phyloP scores from a whole-genome alignment of 2,113 vertebrate species.

The Pongo pygmaeus region DNA sequence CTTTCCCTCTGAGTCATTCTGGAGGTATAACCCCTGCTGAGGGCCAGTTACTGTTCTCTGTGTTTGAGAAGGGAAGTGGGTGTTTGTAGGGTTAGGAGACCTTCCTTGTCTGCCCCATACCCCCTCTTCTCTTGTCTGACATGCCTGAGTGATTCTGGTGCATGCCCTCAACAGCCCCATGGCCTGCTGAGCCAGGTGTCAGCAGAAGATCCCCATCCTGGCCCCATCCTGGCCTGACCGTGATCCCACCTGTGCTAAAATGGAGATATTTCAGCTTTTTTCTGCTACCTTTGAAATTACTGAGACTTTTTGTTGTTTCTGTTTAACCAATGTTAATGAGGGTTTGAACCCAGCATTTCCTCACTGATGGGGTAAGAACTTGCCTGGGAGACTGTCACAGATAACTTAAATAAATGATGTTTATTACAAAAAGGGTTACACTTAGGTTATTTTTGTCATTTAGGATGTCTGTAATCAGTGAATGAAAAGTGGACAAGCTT shows the following conservation, averaged over 20 bases:
- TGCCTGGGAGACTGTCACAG: background rate
- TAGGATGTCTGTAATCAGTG: background rate
- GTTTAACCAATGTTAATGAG: background rate
- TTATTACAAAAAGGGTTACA: background rate
- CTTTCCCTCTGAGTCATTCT: background rate
- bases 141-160: background rate
- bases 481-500: background rate
- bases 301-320: background rate
- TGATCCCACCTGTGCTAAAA: background rate
- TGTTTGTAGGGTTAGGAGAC: no score
- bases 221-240: background rate
- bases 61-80: background rate
- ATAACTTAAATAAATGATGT: background rate
- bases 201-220: background rate
- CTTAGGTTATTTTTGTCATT: background rate
- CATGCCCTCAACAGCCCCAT: background rate
- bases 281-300: background rate
- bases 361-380: background rate
- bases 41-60: background rate
- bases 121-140: no score
- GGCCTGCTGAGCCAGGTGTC: background rate
- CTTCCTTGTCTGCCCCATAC: rapidly evolving
- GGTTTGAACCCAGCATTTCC: background rate
- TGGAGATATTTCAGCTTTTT: background rate
- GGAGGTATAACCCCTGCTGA: background rate